phyloP scores from a whole-genome alignment of 1,140 invertebrate species.

The Steinernema khuongi region DNA sequence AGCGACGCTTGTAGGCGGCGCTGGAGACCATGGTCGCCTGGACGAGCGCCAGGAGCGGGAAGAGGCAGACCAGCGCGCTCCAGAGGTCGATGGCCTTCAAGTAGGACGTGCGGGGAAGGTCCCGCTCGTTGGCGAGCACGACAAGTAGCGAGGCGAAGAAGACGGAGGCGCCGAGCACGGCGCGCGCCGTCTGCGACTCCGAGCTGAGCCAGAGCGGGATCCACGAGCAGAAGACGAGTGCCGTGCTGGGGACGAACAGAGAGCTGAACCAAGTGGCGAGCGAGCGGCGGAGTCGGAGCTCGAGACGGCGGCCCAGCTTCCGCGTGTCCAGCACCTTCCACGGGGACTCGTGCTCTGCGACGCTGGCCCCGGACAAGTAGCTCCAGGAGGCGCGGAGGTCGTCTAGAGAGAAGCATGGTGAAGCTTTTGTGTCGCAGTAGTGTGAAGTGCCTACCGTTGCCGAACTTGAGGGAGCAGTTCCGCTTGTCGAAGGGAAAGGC shows the following conservation, averaged over 20 bases:
- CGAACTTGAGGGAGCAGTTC: background rate
- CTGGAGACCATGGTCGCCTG: slow-evolving; percentile 3
- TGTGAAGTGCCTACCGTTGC: background rate
- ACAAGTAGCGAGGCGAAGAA: background rate
- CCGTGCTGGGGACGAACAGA: background rate
- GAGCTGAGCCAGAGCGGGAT: background rate
- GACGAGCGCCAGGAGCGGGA: background rate
- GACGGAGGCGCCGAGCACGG: background rate
- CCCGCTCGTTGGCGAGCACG: background rate
- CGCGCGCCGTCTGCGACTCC: background rate
- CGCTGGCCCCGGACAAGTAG: background rate
- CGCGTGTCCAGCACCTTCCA: background rate
- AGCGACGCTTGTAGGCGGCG: background rate
- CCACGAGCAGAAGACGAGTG: slow-evolving; percentile 1
- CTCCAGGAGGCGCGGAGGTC: background rate
- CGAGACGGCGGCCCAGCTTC: background rate
- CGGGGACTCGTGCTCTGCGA: background rate
- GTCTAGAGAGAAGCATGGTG: background rate
- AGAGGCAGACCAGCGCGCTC: background rate
- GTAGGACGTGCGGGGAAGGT: background rate
- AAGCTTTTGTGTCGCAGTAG: background rate
- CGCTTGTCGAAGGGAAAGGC: background rate
- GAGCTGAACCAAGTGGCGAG: background rate
- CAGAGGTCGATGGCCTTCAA: background rate
- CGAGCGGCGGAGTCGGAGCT: background rate